A percentile compares a stretch with the other conserved stretches of the same genome.
phyloP scores from a whole-genome alignment of 1,140 invertebrate species.

The Sarcophaga peregrina region DNA sequence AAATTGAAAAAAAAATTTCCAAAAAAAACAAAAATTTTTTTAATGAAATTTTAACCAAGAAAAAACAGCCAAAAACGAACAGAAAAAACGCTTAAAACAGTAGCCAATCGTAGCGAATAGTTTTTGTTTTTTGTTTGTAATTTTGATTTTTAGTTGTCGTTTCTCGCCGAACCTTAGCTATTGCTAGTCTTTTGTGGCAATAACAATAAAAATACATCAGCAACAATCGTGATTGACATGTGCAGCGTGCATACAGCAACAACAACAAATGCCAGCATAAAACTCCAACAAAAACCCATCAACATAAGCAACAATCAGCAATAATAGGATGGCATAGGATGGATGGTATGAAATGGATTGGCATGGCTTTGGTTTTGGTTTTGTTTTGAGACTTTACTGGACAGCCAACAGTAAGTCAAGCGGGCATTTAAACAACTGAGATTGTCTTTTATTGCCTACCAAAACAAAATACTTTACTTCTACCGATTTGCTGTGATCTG shows the following conservation, averaged over 20 bases:
- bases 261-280: not conserved
- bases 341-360: not conserved
- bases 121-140: not conserved
- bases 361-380: not conserved
- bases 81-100: not conserved
- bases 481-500: not conserved
- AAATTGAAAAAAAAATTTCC: not conserved
- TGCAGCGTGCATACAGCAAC: not conserved
- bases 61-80: not conserved
- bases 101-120: constrained; percentile 2
- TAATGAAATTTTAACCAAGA: not conserved
- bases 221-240: constrained; percentile 43
- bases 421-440: not conserved
- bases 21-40: not conserved
- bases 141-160: not conserved
- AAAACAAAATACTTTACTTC: not conserved
- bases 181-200: constrained; percentile 23
- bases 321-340: not conserved
- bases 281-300: not conserved
- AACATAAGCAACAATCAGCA: not conserved
- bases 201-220: constrained; percentile 42
- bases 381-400: not conserved
- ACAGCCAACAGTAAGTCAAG: not conserved
- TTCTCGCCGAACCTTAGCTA: not conserved
- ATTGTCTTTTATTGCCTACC: not conserved